Base-by-base conservation (phyloP, 2,888 invertebrate species). In the Epiblema foenella region DNA sequence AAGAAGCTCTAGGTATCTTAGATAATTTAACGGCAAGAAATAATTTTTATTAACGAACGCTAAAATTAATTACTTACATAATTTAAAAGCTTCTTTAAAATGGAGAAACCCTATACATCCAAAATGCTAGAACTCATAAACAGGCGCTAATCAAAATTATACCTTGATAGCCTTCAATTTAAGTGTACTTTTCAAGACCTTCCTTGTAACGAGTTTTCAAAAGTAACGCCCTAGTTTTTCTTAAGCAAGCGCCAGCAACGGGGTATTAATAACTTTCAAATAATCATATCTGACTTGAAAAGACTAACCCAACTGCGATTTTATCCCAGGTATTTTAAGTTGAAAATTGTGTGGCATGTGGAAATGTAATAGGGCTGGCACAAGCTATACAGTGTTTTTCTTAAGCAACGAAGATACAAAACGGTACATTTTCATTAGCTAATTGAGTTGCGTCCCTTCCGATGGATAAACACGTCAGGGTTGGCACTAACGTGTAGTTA, bases 391-490 rank as follows among this genome's bases (percentile, higher is more conserved):
- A 29, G 37, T 52, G 52, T 51, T 69, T 69, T 72, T 57, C 62
- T 62, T 66, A 64, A 69, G 54, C 62, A 56, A 68, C 51, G 73
- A 82, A 85, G 84, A 82, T 82, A 86, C 85, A 85, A 82, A 84
- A 83, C 83, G 84, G 65, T 69, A 73, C 84, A 83, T 88, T 90
- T 90, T 91, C 91, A 91, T 91, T 90, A 91, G 85, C 90, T 91
- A 91, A 91, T 91, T 89, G 90, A 90, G 87, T 90, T 88, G 83
- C 79, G 76, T 78, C 79, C 77, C 76, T 83, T 83, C 56, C 46
- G 62, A 20, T 46, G 54, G 68, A 52, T 49, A 49, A 63, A 56
- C 63, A 67, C 20, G 63, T 18, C 29, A 65, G 65, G 70, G 65
- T 49, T 70, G 65, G 33, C 59, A 54, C 52, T 70, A 60, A 60